These are phyloP conservation scores for Leucoma salicis DNA, from an alignment of 2,888 invertebrate genomes.

Conservation along the genomic window DNA sequence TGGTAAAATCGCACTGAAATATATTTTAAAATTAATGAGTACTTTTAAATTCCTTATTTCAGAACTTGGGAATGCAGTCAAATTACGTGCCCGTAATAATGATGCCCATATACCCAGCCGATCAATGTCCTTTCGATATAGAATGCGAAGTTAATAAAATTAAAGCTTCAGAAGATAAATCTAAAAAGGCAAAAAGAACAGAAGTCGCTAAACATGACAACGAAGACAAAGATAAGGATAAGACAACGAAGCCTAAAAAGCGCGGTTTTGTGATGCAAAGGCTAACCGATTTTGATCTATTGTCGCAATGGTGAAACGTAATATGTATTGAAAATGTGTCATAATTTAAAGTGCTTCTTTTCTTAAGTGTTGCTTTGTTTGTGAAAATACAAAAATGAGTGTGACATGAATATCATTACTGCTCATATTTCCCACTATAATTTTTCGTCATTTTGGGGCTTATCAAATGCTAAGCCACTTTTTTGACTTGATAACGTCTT, in stretches of 20 bases:
- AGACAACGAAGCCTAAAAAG: conserved; percentile 51
- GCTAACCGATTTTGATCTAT: conserved; percentile 65
- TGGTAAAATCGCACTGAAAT: no score
- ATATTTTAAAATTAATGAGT: no score
- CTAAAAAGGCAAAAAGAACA: conserved; percentile 34
- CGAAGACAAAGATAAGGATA: conserved; percentile 49
- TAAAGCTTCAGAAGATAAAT: conserved; percentile 42
- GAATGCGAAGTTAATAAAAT: conserved; percentile 59
- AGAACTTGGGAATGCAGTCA: conserved; percentile 44
- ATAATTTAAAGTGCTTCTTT: no score
- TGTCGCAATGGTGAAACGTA: conserved; percentile 61
- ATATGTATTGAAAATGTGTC: no score
- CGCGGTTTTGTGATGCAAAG: conserved; percentile 61
- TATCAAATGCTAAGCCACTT: no score
- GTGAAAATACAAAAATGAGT: no score
- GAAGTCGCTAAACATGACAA: conserved; percentile 33
- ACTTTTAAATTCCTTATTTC: no score
- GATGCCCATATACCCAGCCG: conserved; percentile 68
- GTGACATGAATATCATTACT: no score
- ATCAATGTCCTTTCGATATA: conserved; percentile 68
- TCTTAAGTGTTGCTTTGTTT: no score
- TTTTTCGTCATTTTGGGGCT: no score
- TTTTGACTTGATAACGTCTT: no score
- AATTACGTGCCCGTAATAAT: conserved; percentile 68
- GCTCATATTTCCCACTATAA: no score